Conservation (phyloP, 2,888 invertebrate species). For the Palloptera scutellata region DNA sequence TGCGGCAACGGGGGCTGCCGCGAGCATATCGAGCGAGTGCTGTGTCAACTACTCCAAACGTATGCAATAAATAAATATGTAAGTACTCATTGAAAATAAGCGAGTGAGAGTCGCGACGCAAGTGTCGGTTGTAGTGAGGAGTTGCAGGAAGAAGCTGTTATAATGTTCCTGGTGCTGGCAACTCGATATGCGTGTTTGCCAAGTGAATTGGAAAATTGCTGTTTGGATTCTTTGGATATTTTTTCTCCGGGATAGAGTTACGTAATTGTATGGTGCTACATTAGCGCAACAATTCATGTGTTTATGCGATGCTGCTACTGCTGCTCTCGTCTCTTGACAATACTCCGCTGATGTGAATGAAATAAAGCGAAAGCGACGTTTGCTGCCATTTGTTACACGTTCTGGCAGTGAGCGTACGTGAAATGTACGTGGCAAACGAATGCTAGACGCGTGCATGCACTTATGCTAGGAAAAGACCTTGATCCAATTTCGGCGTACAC, state of each 20-base stretch:
- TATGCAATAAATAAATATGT: conserved; percentile 1
- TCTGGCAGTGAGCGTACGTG: background rate
- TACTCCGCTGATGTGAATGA: background rate
- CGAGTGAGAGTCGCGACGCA: no score
- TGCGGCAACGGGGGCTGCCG: conserved; percentile 6
- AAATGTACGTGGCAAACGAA: no score
- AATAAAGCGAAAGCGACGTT: no score
- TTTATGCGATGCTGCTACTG: conserved; percentile 8
- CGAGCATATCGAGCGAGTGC: conserved; percentile 15
- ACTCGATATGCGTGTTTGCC: conserved; percentile 13
- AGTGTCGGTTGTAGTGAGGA: background rate
- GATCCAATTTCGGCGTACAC: conserved; percentile 11
- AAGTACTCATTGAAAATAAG: background rate
- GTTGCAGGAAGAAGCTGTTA: background rate
- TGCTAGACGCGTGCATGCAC: conserved; percentile 20
- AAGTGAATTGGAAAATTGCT: conserved; percentile 16
- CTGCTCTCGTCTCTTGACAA: background rate
- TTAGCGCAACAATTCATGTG: background rate
- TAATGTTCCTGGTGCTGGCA: background rate
- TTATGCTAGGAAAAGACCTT: conserved; percentile 12
- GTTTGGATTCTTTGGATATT: background rate
- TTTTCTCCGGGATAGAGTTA: no score
- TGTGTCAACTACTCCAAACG: background rate
- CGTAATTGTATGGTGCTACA: background rate
- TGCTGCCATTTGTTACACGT: no score